phyloP scores from a whole-genome alignment of 92 coral and sea anemone genomes.

The Montipora capitata region DNA sequence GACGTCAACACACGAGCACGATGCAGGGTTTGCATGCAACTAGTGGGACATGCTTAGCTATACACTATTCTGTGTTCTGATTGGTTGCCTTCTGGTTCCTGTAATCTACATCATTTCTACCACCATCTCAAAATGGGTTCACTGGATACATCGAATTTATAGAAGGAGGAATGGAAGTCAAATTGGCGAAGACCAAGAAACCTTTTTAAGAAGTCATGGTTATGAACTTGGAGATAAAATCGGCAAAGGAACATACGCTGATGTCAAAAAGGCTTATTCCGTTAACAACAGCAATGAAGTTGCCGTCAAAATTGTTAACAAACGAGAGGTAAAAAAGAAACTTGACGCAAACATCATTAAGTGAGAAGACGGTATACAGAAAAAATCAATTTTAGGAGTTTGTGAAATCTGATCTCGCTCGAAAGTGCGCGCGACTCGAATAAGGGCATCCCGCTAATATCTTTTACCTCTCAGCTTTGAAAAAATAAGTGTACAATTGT shows the following conservation, averaged over 20 bases:
- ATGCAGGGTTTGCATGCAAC: slow-evolving; percentile 27
- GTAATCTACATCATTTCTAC: slow-evolving; percentile 11
- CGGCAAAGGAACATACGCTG: slow-evolving; percentile 89
- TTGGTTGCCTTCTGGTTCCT: slow-evolving; percentile 23
- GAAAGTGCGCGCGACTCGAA: too few species aligned
- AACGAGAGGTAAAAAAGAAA: slow-evolving; percentile 41
- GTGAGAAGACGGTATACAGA: too few species aligned
- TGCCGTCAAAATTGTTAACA: slow-evolving; percentile 79
- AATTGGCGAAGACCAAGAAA: slow-evolving; percentile 19
- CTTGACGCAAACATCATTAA: neutral
- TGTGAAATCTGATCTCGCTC: too few species aligned
- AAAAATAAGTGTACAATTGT: too few species aligned
- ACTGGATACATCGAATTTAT: neutral
- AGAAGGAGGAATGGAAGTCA: neutral
- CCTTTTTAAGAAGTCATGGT: slow-evolving; percentile 61
- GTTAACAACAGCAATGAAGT: slow-evolving; percentile 57
- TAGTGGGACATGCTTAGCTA: slow-evolving; percentile 9
- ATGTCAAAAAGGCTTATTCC: slow-evolving; percentile 83
- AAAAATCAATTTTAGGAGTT: too few species aligned
- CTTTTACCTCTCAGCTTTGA: too few species aligned
- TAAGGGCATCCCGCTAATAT: too few species aligned
- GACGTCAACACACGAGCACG: neutral
- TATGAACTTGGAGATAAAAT: slow-evolving; percentile 77
- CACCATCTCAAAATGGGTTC: slow-evolving; percentile 1
- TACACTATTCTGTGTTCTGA: slow-evolving; percentile 31